phyloP scores from a whole-genome alignment of 2,797 vertebrate genomes.

The Phalanger gymnotis region DNA sequence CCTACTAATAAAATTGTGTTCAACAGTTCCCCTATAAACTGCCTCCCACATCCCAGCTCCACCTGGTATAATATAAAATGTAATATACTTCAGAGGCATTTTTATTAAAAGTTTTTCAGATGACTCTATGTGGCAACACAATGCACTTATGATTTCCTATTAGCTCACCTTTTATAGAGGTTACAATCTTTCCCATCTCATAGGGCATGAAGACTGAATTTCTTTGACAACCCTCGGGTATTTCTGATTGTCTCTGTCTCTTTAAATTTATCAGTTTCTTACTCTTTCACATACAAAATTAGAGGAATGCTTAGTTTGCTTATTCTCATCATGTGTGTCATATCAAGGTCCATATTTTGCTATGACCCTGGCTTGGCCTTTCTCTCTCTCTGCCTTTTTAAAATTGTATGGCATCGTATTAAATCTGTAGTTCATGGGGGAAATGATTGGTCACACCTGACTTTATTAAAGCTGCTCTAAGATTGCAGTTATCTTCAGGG shows the following conservation, averaged over 20 bases:
- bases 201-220: slow-evolving; percentile 62
- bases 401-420: slow-evolving; percentile 35
- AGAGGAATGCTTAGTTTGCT: not conserved
- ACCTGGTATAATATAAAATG: slow-evolving; percentile 78
- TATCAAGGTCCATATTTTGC: slow-evolving; percentile 18
- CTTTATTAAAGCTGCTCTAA: slow-evolving; percentile 50
- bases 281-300: slow-evolving; percentile 29
- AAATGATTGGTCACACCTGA: slow-evolving; percentile 29
- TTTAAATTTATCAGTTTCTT: slow-evolving; percentile 18
- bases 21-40: slow-evolving; percentile 78
- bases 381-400: slow-evolving; percentile 15
- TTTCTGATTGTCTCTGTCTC: slow-evolving; percentile 54
- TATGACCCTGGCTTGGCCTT: not conserved
- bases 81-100: slow-evolving; percentile 76
- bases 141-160: slow-evolving; percentile 74
- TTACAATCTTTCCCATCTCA: slow-evolving; percentile 68
- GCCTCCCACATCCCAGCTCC: slow-evolving; percentile 67
- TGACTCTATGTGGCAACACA: slow-evolving; percentile 66
- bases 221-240: not conserved
- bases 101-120: slow-evolving; percentile 77
- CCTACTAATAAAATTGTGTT: slow-evolving; percentile 76
- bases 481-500: slow-evolving; percentile 3
- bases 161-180: slow-evolving; percentile 65
- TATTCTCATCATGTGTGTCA: slow-evolving; percentile 5
- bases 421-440: slow-evolving; percentile 49